Base-by-base conservation (phyloP, 2,113 vertebrate species). In the Nesoenas mayeri region DNA sequence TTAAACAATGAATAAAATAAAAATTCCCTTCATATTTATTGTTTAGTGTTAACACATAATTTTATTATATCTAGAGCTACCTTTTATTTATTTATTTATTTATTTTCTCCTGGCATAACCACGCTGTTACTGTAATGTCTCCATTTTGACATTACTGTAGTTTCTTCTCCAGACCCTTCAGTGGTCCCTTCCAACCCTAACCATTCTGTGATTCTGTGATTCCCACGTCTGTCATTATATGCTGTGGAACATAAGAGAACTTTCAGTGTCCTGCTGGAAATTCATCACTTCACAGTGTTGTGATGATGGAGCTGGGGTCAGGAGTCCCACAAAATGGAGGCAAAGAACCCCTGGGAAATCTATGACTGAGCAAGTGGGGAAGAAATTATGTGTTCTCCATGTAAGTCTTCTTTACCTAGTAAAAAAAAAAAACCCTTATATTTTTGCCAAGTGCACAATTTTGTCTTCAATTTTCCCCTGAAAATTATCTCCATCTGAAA, bases 61-160 rank as follows among this genome's bases (percentile, higher is more conserved):
- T 44, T 57, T 79, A 42, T 40, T 60, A 36, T 56, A 66, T 50
- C 6, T 21, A 77, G 32, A 85, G 7, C 5, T 51, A 31, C 6
- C 16, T 4, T 44, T 48, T 53, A 48, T 44, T 44, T 6, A 15
- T 15, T 44, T 42, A 15, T 15, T 42, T 42, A 5, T 42, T 44
- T 44, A 9, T 47, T 19, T 47, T 47, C 18, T 47, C 44, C 15
- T 79, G 24, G 6, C 25, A 31, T 65, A 60, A 40, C 16, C 20
- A 31, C 5, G 14, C 8, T 71, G 5, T 60, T 66, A 66, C 17
- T 60, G 20, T 12, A 32, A 20, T 21, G 7, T 28, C 12, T 71
- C 6, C 24, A 9, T 58, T 60, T 47, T 28, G 14, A 48, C 1
- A 0, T 70, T 53, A 60, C 25, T 83, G 29, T 0, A 1, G 15